Percentiles rank a stretch among this genome's conserved stretches.
These are phyloP conservation scores for Lasioglossum villosulum DNA, from an alignment of 2,888 invertebrate species.

Conservation along the genomic window DNA sequence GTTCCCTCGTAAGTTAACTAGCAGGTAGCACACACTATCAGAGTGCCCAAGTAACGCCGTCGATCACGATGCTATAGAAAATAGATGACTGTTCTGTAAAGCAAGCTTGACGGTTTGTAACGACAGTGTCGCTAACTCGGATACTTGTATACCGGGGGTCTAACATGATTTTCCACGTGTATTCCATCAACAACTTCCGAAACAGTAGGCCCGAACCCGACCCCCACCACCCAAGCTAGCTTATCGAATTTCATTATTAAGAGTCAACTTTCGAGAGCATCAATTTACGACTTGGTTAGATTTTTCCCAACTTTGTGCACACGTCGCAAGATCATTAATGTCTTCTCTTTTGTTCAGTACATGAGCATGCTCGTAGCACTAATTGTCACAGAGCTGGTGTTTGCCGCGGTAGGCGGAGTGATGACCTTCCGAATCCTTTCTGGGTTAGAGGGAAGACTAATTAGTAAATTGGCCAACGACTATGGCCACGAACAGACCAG, in stretches of 20 bases:
- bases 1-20: not conserved
- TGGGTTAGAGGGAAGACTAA: constrained; percentile 81
- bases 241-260: not conserved
- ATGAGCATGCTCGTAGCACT: constrained; percentile 84
- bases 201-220: not conserved
- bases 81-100: not conserved
- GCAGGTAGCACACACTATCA: not conserved
- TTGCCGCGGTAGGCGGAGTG: constrained; percentile 81
- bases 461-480: constrained; percentile 78
- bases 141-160: not conserved
- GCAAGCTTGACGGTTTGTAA: not conserved
- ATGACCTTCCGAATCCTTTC: constrained; percentile 82
- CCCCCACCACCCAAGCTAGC: not conserved
- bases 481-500: constrained; percentile 82
- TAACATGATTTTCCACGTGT: not conserved
- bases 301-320: not conserved
- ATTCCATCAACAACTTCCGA: not conserved
- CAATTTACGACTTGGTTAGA: constrained; percentile 1
- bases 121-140: not conserved
- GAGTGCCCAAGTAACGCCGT: not conserved
- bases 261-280: not conserved
- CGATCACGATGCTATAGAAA: not conserved
- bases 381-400: constrained; percentile 84
- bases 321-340: not conserved
- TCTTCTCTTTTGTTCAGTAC: constrained; percentile 79